A percentile compares a stretch with the other conserved stretches of the same genome.
These are phyloP conservation scores for Halcyon smyrnensis DNA, from an alignment of 2,797 vertebrate species.

Conservation along the genomic window DNA sequence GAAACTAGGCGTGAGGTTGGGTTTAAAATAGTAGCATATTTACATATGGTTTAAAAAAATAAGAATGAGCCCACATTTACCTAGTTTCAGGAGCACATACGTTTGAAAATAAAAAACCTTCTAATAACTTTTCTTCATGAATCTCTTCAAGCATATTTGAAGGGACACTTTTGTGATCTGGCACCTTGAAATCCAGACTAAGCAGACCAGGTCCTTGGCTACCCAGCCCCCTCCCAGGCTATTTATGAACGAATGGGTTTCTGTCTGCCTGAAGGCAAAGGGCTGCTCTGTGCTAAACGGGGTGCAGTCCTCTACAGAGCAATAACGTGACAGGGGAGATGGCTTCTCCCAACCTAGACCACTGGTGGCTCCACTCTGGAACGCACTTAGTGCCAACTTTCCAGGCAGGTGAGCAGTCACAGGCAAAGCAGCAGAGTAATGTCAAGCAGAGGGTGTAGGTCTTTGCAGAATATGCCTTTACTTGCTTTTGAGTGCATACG, in stretches of 20 bases:
- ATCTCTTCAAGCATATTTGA: neutral
- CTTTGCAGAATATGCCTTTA: neutral
- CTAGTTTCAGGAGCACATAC: neutral
- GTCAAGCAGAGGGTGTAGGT: fast-evolving
- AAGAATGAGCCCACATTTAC: neutral
- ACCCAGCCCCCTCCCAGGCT: neutral
- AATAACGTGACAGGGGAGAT: fast-evolving
- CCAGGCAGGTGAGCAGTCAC: neutral
- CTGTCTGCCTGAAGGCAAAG: neutral
- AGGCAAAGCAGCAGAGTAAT: neutral
- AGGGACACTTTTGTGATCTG: neutral
- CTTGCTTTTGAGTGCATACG: neutral
- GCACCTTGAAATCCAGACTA: neutral
- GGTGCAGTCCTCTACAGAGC: neutral
- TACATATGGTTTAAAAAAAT: neutral
- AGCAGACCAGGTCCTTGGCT: neutral
- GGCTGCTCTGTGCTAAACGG: neutral
- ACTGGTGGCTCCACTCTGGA: fast-evolving
- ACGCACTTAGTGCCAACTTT: neutral
- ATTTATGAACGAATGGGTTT: neutral
- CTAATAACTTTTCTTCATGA: neutral
- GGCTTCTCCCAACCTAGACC: neutral
- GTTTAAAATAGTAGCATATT: neutral
- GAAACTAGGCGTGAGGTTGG: neutral
- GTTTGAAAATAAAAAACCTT: neutral